These are phyloP conservation scores for Leistus spinibarbis DNA, from an alignment of 2,888 invertebrate species.

Conservation along the genomic window DNA sequence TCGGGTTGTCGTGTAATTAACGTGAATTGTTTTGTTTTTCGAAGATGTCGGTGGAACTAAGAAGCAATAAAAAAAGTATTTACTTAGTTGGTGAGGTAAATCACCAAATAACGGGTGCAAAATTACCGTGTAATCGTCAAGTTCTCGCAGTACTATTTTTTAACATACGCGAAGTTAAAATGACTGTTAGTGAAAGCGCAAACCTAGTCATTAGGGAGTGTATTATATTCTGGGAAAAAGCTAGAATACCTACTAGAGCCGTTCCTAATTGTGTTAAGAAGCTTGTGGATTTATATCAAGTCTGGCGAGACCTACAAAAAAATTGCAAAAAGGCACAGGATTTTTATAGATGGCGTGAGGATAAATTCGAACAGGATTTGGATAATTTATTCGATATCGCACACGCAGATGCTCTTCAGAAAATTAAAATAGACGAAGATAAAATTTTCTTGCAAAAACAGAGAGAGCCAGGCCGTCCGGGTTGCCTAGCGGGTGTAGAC, in stretches of 20 bases:
- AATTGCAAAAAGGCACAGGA: background rate
- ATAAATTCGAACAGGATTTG: slow-evolving; percentile 43
- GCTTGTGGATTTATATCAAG: background rate
- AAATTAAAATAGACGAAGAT: slow-evolving; percentile 47
- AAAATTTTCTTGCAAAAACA: slow-evolving; percentile 45
- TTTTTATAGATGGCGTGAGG: background rate
- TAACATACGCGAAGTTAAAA: no score
- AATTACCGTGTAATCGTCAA: background rate
- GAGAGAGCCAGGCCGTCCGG: slow-evolving; percentile 46
- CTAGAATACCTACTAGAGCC: background rate
- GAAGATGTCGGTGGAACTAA: background rate
- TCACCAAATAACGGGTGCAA: background rate
- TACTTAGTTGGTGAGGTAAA: background rate
- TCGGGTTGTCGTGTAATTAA: no score
- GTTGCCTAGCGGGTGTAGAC: slow-evolving; percentile 45
- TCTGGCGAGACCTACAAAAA: background rate
- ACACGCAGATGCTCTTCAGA: slow-evolving; percentile 40
- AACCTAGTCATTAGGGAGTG: background rate
- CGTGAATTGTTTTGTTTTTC: no score
- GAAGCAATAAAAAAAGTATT: background rate
- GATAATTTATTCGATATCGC: slow-evolving; percentile 43
- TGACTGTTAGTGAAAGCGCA: background rate
- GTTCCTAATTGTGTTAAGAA: background rate
- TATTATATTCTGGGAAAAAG: background rate
- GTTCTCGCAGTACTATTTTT: background rate